Percentiles rank a stretch among this genome's conserved stretches.
Evolutionary conservation across 2,113 vertebrate genomes (phyloP).

Genomic region (Bubo bubo): DNA sequence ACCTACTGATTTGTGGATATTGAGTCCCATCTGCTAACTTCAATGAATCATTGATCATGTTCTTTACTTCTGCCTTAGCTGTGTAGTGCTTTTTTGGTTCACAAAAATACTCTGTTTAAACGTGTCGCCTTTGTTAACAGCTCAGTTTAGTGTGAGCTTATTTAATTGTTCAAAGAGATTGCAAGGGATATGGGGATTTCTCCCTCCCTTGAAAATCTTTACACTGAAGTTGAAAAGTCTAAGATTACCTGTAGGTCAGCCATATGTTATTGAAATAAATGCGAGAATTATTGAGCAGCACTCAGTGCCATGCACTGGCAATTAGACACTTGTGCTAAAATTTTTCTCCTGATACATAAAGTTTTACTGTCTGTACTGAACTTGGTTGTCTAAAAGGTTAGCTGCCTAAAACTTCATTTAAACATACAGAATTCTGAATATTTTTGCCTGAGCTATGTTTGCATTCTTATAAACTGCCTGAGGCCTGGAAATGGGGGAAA

Average conservation of each 20-base stretch:
- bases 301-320: background rate
- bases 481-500: background rate
- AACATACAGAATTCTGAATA: background rate
- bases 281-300: background rate
- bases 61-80: background rate
- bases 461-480: background rate
- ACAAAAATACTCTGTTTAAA: background rate
- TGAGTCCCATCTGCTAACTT: conserved; percentile 29
- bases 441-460: background rate
- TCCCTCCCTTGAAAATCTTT: background rate
- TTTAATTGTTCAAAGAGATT: conserved; percentile 3
- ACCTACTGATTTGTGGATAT: conserved; percentile 41
- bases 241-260: background rate
- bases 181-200: background rate
- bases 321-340: background rate
- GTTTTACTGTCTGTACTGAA: background rate
- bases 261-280: background rate
- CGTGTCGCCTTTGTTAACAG: background rate
- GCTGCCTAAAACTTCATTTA: background rate
- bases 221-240: background rate
- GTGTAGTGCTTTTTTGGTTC: background rate
- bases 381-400: background rate
- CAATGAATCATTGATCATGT: background rate
- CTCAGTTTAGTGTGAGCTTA: background rate
- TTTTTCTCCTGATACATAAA: background rate